Conservation (phyloP, 1,140 invertebrate species). For the Monochamus saltuarius region DNA sequence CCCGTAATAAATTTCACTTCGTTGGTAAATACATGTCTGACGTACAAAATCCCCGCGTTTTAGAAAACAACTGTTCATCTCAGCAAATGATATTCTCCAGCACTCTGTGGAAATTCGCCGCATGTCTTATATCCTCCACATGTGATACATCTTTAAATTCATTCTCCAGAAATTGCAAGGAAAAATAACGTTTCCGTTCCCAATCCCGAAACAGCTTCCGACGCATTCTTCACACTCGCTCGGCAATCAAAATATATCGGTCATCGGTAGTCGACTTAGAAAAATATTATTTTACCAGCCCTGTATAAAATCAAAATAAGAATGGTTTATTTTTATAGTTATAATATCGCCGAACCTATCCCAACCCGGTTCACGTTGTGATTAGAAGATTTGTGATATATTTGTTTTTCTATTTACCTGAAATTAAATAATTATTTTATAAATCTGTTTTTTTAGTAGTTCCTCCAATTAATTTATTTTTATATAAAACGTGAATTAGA, state of each 20-base stretch:
- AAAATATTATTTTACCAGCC: slow-evolving; percentile 39
- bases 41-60: slow-evolving; percentile 14
- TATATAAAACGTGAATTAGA: no score
- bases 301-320: slow-evolving; percentile 31
- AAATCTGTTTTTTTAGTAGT: no score
- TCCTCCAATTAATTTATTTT: no score
- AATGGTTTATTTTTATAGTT: slow-evolving; percentile 31
- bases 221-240: slow-evolving; percentile 20
- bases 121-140: slow-evolving; percentile 4
- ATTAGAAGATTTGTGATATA: no score
- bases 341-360: slow-evolving; percentile 25
- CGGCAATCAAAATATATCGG: slow-evolving; percentile 38
- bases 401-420: no score
- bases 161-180: slow-evolving; percentile 10
- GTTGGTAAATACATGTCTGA: slow-evolving; percentile 15
- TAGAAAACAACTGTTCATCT: slow-evolving; percentile 16
- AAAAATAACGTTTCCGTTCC: slow-evolving; percentile 26
- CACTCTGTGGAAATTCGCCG: slow-evolving; percentile 7
- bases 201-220: slow-evolving; percentile 16
- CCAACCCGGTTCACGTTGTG: slow-evolving; percentile 5
- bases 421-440: no score
- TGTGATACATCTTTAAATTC: slow-evolving; percentile 7
- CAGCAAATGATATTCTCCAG: slow-evolving; percentile 15
- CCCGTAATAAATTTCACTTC: slow-evolving; percentile 14
- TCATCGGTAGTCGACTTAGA: slow-evolving; percentile 34